Conservation (phyloP, 1,140 invertebrate species). For the Chelonus insularis region DNA sequence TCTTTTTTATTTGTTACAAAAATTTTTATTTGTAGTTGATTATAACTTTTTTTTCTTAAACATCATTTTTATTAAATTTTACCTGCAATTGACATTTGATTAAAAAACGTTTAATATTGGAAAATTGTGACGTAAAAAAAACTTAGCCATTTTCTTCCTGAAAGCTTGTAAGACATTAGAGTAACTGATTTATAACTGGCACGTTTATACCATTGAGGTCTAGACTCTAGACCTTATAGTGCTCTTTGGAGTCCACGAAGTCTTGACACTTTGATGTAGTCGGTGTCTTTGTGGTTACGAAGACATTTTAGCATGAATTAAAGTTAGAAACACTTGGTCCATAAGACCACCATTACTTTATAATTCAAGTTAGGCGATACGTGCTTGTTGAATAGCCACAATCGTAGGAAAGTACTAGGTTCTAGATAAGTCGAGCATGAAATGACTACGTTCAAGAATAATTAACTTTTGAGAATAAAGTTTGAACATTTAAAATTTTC, state of each 20-base stretch:
- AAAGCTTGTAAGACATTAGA: slow-evolving; percentile 7
- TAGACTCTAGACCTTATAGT: not conserved
- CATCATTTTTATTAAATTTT: no score
- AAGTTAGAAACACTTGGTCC: slow-evolving; percentile 34
- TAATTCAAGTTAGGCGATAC: slow-evolving; percentile 31
- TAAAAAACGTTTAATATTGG: no score
- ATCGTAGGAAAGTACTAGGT: slow-evolving; percentile 4
- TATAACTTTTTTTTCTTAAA: not conserved
- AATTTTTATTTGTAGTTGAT: no score
- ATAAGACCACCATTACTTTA: slow-evolving; percentile 33
- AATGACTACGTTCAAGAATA: slow-evolving; percentile 27
- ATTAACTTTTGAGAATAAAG: slow-evolving; percentile 28
- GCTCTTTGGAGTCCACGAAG: not conserved
- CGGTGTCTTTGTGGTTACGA: slow-evolving; percentile 3
- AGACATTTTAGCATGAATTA: slow-evolving; percentile 32
- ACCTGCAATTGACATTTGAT: no score
- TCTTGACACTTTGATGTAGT: not conserved
- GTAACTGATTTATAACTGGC: slow-evolving; percentile 34
- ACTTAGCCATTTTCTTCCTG: slow-evolving; percentile 31
- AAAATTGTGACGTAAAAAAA: no score
- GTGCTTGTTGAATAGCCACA: slow-evolving; percentile 18
- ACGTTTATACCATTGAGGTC: slow-evolving; percentile 28
- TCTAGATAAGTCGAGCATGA: slow-evolving; percentile 30
- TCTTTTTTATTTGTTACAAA: no score
- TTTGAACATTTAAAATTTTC: not conserved